Conservation (phyloP, 2,888 invertebrate genomes). For the Candidula unifasciata region DNA sequence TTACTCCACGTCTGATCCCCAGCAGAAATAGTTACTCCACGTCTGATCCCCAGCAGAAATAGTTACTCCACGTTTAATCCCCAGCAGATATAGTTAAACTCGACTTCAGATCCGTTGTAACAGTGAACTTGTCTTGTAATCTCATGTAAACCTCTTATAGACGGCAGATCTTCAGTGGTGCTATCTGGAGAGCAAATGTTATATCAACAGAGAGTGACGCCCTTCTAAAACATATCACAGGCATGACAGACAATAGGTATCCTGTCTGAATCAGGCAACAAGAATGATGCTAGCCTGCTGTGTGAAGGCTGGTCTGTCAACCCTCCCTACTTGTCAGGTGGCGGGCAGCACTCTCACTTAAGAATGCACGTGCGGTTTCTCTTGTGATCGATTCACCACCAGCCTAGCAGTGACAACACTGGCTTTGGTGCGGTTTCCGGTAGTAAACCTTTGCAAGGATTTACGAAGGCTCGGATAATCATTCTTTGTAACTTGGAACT, state of each 20-base stretch:
- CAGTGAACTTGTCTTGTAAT: too few species aligned
- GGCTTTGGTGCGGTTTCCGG: background rate
- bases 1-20: too few species aligned
- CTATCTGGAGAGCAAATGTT: background rate
- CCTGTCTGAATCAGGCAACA: background rate
- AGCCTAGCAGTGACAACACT: conserved; percentile 4
- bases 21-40: too few species aligned
- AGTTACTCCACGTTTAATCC: too few species aligned
- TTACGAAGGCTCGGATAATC: background rate
- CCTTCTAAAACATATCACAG: background rate
- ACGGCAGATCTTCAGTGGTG: background rate
- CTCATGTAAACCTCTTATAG: too few species aligned
- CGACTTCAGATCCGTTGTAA: too few species aligned
- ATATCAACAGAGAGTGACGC: background rate
- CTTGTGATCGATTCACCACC: conserved; percentile 21
- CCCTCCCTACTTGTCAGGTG: conserved; percentile 14
- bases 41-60: too few species aligned
- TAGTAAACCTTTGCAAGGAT: conserved; percentile 5
- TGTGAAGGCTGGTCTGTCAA: background rate
- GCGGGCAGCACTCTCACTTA: conserved; percentile 30
- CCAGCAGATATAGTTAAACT: too few species aligned
- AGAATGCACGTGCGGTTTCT: conserved; percentile 32
- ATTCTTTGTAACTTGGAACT: too few species aligned
- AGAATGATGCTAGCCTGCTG: background rate
- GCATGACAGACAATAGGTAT: background rate